phyloP scores from a whole-genome alignment of 2,797 vertebrate genomes.

The Gymnopithys bicolor region DNA sequence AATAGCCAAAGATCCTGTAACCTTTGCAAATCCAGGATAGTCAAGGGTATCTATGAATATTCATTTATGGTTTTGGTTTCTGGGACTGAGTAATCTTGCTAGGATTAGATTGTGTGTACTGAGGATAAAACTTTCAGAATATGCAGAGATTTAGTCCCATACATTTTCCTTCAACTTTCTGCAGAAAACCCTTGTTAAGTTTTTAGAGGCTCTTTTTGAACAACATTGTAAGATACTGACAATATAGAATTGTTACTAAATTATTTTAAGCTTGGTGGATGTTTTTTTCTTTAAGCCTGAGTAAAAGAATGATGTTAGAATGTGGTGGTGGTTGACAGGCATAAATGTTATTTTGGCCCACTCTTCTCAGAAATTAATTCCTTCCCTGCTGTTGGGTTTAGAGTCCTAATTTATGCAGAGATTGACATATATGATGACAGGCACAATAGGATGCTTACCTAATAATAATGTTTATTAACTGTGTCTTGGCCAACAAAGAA shows the following conservation, averaged over 20 bases:
- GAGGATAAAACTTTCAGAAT: background rate
- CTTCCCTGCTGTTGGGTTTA: background rate
- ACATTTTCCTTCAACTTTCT: background rate
- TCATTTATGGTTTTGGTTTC: background rate
- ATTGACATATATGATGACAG: conserved; percentile 19
- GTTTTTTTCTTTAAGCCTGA: background rate
- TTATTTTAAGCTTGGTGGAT: background rate
- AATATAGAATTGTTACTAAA: background rate
- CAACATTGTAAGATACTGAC: background rate
- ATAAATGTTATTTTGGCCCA: background rate
- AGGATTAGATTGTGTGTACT: background rate
- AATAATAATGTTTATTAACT: conserved; percentile 42
- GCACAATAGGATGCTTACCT: conserved; percentile 23
- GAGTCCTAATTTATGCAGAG: background rate
- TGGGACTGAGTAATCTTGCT: background rate
- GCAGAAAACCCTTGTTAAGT: background rate
- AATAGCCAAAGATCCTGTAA: background rate
- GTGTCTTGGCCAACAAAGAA: conserved; percentile 41
- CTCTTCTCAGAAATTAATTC: conserved; percentile 16
- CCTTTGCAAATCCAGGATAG: background rate
- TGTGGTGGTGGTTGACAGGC: background rate
- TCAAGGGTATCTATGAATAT: background rate
- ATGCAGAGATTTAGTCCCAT: background rate
- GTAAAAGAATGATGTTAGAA: background rate
- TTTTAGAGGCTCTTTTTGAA: background rate